phyloP scores from a whole-genome alignment of 2,113 vertebrate genomes.

The Nansenia antarctica region DNA sequence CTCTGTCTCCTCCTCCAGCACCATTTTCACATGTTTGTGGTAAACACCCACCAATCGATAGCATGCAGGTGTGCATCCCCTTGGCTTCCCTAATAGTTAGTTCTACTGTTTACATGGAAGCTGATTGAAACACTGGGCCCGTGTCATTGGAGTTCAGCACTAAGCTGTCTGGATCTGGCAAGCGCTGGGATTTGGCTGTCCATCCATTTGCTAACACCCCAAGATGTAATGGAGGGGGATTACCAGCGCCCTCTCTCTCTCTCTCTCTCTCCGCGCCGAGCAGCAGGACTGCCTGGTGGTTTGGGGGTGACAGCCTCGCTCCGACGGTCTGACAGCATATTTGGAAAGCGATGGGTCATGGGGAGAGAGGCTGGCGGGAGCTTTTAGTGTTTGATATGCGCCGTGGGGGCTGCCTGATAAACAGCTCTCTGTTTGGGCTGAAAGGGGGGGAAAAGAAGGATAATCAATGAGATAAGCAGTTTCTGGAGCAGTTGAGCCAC shows the following conservation, averaged over 20 bases:
- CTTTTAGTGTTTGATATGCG: background rate
- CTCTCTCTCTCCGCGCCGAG: background rate
- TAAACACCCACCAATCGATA: background rate
- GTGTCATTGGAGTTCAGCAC: background rate
- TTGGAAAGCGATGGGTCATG: too few species aligned
- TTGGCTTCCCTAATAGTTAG: background rate
- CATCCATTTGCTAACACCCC: background rate
- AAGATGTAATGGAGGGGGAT: background rate
- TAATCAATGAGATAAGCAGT: too few species aligned
- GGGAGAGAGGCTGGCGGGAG: background rate
- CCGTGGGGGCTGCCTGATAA: background rate
- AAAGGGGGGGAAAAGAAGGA: background rate
- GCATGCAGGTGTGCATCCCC: background rate
- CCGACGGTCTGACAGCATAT: too few species aligned
- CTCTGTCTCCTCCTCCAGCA: background rate
- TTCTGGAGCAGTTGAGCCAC: too few species aligned
- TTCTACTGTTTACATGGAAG: background rate
- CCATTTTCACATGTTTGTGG: background rate
- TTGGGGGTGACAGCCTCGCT: background rate
- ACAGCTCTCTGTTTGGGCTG: background rate
- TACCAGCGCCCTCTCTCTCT: background rate
- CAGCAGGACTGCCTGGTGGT: background rate
- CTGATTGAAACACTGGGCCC: background rate
- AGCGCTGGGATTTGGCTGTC: background rate
- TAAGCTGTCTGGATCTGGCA: background rate